Evolutionary conservation across 2,888 invertebrate species (phyloP).

Genomic region (Drosophila nr. medialis): DNA sequence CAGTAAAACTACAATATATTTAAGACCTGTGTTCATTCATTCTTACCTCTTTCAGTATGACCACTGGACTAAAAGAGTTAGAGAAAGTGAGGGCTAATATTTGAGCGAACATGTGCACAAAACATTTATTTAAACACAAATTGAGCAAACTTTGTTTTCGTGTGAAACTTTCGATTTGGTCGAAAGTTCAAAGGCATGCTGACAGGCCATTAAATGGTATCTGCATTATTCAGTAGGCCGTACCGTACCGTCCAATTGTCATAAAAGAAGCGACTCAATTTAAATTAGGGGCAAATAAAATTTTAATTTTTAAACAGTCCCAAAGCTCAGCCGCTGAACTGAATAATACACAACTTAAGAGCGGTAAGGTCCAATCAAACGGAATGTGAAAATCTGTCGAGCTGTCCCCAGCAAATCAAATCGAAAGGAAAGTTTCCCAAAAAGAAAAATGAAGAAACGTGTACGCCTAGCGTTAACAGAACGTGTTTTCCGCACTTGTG

Average conservation of each 20-base stretch:
- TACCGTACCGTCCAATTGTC: neutral
- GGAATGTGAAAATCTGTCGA: constrained; percentile 55
- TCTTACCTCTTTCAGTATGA: neutral
- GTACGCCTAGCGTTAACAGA: constrained; percentile 24
- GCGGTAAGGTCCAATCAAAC: constrained; percentile 54
- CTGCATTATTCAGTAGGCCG: constrained; percentile 45
- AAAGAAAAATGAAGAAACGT: constrained; percentile 26
- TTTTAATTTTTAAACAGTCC: constrained; percentile 51
- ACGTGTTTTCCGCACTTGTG: constrained; percentile 48
- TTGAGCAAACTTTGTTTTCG: neutral
- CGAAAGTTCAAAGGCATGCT: constrained; percentile 9
- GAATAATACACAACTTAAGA: constrained; percentile 11
- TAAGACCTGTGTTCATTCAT: neutral
- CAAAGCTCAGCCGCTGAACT: constrained; percentile 22
- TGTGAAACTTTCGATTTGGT: neutral
- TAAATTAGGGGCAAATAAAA: constrained; percentile 60
- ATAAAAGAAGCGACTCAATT: constrained; percentile 44
- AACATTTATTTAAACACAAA: neutral
- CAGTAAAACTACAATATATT: neutral
- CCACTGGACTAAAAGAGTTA: neutral
- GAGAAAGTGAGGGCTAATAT: neutral
- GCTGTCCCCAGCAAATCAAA: constrained; percentile 27
- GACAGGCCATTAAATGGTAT: constrained; percentile 26
- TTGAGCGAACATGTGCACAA: neutral
- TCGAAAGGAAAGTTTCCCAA: constrained; percentile 20